Evolutionary conservation across 2,113 vertebrate genomes (phyloP).

Genomic region (Nyctereutes procyonoides): DNA sequence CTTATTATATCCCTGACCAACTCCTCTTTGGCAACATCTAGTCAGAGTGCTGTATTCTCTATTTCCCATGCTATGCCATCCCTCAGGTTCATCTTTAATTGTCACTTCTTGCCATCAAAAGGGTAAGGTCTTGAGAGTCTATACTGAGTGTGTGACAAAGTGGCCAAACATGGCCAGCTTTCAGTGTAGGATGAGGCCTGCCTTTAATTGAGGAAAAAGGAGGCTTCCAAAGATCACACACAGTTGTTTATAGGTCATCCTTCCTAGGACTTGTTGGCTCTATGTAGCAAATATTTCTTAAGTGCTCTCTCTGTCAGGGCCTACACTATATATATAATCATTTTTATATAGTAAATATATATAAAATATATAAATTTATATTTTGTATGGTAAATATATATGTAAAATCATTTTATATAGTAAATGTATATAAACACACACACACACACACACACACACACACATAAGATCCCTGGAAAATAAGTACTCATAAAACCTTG

Average conservation of each 20-base stretch:
- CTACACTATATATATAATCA: background rate
- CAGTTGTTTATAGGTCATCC: background rate
- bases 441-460: background rate
- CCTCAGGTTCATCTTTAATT: background rate
- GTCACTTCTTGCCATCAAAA: background rate
- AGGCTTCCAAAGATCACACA: background rate
- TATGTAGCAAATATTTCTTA: background rate
- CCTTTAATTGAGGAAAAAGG: background rate
- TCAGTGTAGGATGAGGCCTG: background rate
- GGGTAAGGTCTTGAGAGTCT: background rate
- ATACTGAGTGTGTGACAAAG: background rate
- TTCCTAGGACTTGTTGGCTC: background rate
- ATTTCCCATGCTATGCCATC: background rate
- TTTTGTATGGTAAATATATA: too few species aligned
- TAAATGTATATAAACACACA: background rate
- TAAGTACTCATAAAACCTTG: background rate
- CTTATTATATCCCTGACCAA: background rate
- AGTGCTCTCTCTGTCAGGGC: background rate
- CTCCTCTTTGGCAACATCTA: background rate
- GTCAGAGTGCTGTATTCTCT: background rate
- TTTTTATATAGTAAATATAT: background rate
- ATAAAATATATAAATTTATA: background rate
- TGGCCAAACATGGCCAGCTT: background rate
- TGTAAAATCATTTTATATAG: background rate
- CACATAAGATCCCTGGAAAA: background rate